Conservation (phyloP, 2,888 invertebrate genomes). For the Hypomecis atomaria region DNA sequence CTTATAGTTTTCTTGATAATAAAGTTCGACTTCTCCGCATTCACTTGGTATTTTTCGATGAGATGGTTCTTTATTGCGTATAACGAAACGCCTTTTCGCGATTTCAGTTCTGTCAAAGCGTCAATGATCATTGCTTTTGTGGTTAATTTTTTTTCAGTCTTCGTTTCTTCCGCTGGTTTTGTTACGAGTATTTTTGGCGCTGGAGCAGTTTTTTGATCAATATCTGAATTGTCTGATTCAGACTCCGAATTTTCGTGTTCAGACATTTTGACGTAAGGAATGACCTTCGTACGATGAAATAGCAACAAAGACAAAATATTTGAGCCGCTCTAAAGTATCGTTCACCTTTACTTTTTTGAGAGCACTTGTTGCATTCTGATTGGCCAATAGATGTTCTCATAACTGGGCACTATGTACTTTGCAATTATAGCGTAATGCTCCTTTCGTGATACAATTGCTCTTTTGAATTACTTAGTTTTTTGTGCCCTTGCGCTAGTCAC, state of each 20-base stretch:
- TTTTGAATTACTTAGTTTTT: too few relatives aligned
- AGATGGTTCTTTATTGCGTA: constrained; percentile 74
- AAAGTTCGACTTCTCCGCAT: constrained; percentile 62
- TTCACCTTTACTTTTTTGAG: too few relatives aligned
- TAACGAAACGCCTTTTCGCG: constrained; percentile 69
- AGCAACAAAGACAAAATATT: not conserved
- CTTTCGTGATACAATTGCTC: too few relatives aligned
- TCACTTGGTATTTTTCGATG: constrained; percentile 58
- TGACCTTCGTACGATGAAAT: too few relatives aligned
- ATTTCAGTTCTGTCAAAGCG: constrained; percentile 61
- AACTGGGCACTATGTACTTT: too few relatives aligned
- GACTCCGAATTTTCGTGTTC: too few relatives aligned
- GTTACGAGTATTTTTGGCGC: constrained; percentile 46
- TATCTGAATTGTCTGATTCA: not conserved
- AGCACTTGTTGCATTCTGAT: too few relatives aligned
- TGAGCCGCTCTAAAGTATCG: too few relatives aligned
- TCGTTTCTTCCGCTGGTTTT: constrained; percentile 46
- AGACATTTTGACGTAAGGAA: too few relatives aligned
- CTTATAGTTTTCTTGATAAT: constrained; percentile 69
- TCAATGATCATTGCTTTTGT: constrained; percentile 69
- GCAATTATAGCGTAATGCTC: too few relatives aligned
- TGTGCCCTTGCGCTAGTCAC: too few relatives aligned
- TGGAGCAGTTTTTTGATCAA: constrained; percentile 49
- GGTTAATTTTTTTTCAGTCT: constrained; percentile 58
- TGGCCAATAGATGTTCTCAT: too few relatives aligned